Evolutionary conservation across 1,140 invertebrate species (phyloP), one percentile per base, ranked within the genome.

Genomic region (Aethina tumida): DNA sequence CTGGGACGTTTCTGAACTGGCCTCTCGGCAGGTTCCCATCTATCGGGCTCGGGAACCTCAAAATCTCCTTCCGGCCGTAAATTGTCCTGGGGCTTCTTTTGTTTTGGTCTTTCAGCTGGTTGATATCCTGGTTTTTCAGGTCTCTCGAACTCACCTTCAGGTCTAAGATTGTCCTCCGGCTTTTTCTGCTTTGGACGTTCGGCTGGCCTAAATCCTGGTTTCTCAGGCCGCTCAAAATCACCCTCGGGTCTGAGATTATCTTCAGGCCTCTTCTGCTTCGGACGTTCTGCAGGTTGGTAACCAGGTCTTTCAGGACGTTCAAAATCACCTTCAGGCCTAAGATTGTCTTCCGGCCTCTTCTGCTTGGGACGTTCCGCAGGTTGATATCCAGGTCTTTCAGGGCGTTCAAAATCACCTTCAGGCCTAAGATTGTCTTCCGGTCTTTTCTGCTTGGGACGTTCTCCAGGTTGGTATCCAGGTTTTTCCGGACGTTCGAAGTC

Each of bases 181-280:
- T 55, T 65, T 18, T 50, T 59, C 5, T 44, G 47, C 8, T 53
- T 35, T 18, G 62, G 52, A 30, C 60, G 48, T 33, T 64, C 62
- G 25, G 41, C 59, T 9, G 65, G 64, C 17, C 31, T 37, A 39
- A 52, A 74, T 45, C 62, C 47, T 10, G 64, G 44, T 36, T 59
- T 59, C 26, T 61, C 54, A 5, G 49, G 57, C 22, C 46, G 54
- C 34, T 66, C 63, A 46, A 73, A 73, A 8, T 72, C 64, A 17
- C 73, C 74, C 51, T 77, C 74, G 0, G 69, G 63, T 47, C 59
- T 67, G 0, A 76, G 45, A 56, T 78, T 77, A 50, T 77, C 75
- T 38, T 63, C 42, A 0, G 73, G 76, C 44, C 65, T 70, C 19
- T 64, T 71, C 2, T 60, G 53, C 16, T 62, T 50, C 1, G 66